Evolutionary conservation across 2,888 invertebrate species (phyloP).

Genomic region (Diogma glabrata): DNA sequence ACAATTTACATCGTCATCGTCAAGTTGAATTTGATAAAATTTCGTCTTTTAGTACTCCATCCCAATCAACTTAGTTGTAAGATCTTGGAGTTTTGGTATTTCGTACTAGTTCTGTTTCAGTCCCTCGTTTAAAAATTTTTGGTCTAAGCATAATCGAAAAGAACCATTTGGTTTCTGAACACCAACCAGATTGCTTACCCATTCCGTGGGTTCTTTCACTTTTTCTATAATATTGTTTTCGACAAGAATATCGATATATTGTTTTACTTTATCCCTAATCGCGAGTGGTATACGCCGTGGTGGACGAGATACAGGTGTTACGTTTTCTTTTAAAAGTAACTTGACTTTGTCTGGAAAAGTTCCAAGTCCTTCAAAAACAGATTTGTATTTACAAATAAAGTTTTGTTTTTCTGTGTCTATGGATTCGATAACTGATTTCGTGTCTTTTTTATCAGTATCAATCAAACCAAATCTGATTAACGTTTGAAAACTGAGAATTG

Average conservation of each 20-base stretch:
- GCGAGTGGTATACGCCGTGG: too few relatives aligned
- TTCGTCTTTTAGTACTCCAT: background rate
- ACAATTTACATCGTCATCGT: background rate
- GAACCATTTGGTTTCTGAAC: too few relatives aligned
- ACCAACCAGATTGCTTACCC: too few relatives aligned
- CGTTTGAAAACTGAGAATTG: background rate
- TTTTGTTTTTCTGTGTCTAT: background rate
- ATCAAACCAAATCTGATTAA: background rate
- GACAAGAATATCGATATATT: background rate
- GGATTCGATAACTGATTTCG: background rate
- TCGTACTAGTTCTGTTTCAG: background rate
- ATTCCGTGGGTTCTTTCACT: too few relatives aligned
- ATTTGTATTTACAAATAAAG: background rate
- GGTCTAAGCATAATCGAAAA: background rate
- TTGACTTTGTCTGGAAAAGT: background rate
- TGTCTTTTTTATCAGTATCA: too few relatives aligned
- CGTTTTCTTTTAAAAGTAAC: too few relatives aligned
- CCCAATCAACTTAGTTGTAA: background rate
- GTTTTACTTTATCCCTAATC: too few relatives aligned
- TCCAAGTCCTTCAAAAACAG: background rate
- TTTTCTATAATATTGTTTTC: background rate
- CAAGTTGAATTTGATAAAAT: background rate
- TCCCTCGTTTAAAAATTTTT: background rate
- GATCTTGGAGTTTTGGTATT: background rate
- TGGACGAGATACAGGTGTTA: too few relatives aligned